Evolutionary conservation across 2,113 vertebrate species (phyloP).

Genomic region (Tautogolabrus adspersus): DNA sequence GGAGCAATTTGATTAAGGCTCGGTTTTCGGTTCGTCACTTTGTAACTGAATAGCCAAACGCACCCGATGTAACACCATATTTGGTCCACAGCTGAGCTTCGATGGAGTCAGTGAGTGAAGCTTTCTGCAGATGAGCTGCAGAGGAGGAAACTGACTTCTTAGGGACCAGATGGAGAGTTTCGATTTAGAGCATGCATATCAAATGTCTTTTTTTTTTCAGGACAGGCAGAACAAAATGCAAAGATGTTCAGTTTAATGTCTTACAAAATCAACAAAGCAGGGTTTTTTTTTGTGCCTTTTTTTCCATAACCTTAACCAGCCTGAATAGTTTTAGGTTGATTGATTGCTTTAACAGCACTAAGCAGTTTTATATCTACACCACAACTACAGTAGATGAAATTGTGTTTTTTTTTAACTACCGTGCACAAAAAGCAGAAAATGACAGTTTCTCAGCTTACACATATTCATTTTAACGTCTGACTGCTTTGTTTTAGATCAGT

Average conservation of each 20-base stretch:
- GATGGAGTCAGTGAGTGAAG: slow-evolving; percentile 28
- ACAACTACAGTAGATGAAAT: no score
- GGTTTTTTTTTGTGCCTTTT: no score
- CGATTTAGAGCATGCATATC: not conserved
- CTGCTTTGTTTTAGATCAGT: not conserved
- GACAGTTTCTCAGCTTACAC: not conserved
- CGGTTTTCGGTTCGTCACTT: slow-evolving; percentile 48
- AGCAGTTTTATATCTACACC: no score
- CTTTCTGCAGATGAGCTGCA: slow-evolving; percentile 34
- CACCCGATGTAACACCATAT: slow-evolving; percentile 60
- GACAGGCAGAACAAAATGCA: not conserved
- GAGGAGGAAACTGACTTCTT: slow-evolving; percentile 15
- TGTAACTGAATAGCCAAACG: slow-evolving; percentile 65
- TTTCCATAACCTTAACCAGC: no score
- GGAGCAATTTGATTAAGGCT: slow-evolving; percentile 59
- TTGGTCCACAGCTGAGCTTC: slow-evolving; percentile 59
- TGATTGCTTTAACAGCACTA: no score
- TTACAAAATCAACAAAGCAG: not conserved
- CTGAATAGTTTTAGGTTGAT: no score
- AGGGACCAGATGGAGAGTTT: slow-evolving; percentile 12
- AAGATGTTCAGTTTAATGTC: not conserved
- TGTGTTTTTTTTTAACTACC: not conserved
- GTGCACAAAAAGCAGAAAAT: not conserved
- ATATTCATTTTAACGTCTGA: no score
- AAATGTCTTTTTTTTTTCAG: not conserved